These are phyloP conservation scores for Calycopis cecrops DNA, from an alignment of 1,140 invertebrate species.

Conservation along the genomic window DNA sequence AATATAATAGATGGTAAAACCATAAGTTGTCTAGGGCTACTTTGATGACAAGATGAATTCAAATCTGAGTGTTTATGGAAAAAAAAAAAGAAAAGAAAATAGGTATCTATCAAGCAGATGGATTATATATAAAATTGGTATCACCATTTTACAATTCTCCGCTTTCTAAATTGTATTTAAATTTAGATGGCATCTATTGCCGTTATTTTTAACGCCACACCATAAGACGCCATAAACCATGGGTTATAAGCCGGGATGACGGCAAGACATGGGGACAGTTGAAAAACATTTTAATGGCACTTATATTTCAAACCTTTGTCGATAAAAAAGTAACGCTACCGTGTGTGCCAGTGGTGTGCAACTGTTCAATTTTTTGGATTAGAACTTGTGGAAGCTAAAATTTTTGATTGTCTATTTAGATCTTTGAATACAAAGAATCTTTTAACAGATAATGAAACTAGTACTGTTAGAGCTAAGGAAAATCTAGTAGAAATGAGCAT, in stretches of 20 bases:
- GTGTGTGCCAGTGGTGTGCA: constrained; percentile 24
- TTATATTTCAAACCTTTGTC: constrained; percentile 40
- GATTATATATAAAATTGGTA: constrained; percentile 26
- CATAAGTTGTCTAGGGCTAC: too few species aligned
- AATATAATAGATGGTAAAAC: too few species aligned
- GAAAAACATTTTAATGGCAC: constrained; percentile 41
- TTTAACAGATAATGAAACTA: too few species aligned
- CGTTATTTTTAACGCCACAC: background rate
- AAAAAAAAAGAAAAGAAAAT: too few species aligned
- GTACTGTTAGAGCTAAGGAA: too few species aligned
- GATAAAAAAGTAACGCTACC: constrained; percentile 32
- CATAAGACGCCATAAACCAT: constrained; percentile 12
- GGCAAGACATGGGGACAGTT: constrained; percentile 14
- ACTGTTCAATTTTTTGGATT: constrained; percentile 19
- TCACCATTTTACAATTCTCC: too few species aligned
- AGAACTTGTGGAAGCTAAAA: background rate
- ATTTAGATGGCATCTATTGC: constrained; percentile 1
- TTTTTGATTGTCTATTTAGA: too few species aligned
- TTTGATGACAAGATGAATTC: too few species aligned
- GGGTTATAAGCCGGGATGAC: constrained; percentile 15
- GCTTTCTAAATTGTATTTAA: too few species aligned
- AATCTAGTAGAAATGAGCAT: too few species aligned
- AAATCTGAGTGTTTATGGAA: too few species aligned
- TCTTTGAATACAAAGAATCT: too few species aligned
- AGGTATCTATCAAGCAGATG: constrained; percentile 49